phyloP scores from a whole-genome alignment of 2,113 vertebrate species.

The Ciconia stormi region DNA sequence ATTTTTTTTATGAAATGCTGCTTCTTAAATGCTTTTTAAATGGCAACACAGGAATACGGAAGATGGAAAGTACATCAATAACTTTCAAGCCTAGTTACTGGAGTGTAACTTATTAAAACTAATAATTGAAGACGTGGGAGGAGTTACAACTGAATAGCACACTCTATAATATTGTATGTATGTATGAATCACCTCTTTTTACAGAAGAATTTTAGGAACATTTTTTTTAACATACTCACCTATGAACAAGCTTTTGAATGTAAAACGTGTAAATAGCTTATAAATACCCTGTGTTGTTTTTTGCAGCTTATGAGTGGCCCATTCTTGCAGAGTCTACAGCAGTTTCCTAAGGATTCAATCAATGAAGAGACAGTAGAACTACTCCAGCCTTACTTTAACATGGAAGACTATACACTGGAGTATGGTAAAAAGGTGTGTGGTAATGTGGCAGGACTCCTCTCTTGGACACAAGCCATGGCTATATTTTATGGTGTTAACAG shows the following conservation, averaged over 20 bases:
- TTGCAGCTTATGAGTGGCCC: slow-evolving; percentile 83
- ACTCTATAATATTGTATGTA: background rate
- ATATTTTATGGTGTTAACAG: slow-evolving; percentile 78
- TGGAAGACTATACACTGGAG: slow-evolving; percentile 79
- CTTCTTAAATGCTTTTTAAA: background rate
- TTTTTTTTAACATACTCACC: background rate
- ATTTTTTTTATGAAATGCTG: background rate
- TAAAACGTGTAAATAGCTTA: background rate
- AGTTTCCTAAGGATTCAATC: slow-evolving; percentile 79
- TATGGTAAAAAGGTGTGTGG: slow-evolving; percentile 79
- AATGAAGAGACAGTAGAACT: slow-evolving; percentile 81
- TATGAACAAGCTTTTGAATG: background rate
- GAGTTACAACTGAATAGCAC: background rate
- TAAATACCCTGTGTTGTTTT: background rate
- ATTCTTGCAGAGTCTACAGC: slow-evolving; percentile 79
- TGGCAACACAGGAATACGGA: background rate
- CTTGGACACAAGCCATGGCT: slow-evolving; percentile 81
- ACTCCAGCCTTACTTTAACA: slow-evolving; percentile 79
- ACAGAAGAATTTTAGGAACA: background rate
- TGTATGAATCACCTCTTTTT: background rate
- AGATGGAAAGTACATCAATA: background rate
- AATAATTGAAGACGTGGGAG: background rate
- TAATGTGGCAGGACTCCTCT: slow-evolving; percentile 80
- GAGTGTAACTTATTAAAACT: background rate
- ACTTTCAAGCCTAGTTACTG: background rate